Base-by-base conservation (phyloP, 2,113 vertebrate genomes). In the Cavia porcellus region DNA sequence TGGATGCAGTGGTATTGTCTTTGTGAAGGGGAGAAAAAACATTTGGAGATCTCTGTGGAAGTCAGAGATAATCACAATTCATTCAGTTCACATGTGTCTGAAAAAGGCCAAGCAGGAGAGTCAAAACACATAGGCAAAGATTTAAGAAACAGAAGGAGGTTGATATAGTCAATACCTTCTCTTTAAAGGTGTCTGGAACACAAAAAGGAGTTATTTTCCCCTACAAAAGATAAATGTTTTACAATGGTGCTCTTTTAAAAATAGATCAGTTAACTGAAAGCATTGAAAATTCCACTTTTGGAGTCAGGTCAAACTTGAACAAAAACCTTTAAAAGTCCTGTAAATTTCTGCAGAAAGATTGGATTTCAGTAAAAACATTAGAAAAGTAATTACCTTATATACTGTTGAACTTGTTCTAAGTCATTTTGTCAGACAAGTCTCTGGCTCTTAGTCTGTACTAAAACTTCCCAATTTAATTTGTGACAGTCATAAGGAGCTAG, bases 381-480 rank as follows among this genome's bases (percentile, higher is more conserved):
- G 95, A 86, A 35, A 57, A 74, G 57, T 62, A 93, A 96, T 92
- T 86, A 20, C 84, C 38, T 64, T 72, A 61, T 59, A 68, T 45
- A 35, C 42, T 83, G 35, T 5, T 68, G 80, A 95, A 72, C 25
- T 80, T 84, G 30, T 75, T 87, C 77, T 57, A 1, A 14, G 50
- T 88, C 74, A 79, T 94, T 91, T 74, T 97, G 38, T 82, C 28
- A 89, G 72, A 89, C 93, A 96, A 82, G 92, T 95, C 84, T 85
- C 92, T 79, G 93, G 86, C 64, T 96, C 82, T 81, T 94, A 96
- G 95, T 94, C 47, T 96, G 47, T 84, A 83, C 81, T 59, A 24
- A 6, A 95, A 38, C 94, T 74, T 97, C 80, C 55, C 74, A 87
- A 83, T 61, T 75, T 94, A 77, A 96, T 95, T 94, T 98, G 87